A percentile compares a stretch with the other conserved stretches of the same genome.
Evolutionary conservation across 1,140 invertebrate genomes (phyloP).

Genomic region (Drosophila suzukii): DNA sequence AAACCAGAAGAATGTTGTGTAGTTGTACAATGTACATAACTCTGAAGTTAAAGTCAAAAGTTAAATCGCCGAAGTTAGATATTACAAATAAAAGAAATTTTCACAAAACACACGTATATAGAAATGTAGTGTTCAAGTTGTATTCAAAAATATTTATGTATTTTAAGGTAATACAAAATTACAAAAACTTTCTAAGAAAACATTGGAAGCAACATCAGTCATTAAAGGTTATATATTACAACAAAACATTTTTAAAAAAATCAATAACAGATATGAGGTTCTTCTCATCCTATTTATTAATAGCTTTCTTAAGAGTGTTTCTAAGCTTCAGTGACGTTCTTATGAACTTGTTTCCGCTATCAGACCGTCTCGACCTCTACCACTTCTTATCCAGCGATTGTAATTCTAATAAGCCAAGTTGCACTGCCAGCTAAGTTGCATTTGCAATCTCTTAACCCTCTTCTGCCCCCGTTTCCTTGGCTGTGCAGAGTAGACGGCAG

Average conservation of each 20-base stretch:
- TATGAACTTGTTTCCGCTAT: slow-evolving; percentile 4
- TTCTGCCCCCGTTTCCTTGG: slow-evolving; percentile 2
- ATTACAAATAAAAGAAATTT: too few relatives aligned
- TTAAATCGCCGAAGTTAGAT: too few relatives aligned
- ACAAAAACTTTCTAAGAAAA: too few relatives aligned
- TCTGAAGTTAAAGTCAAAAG: too few relatives aligned
- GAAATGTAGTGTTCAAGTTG: too few relatives aligned
- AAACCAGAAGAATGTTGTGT: too few relatives aligned
- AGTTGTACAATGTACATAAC: too few relatives aligned
- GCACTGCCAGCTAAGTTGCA: slow-evolving; percentile 28
- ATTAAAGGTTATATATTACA: too few relatives aligned
- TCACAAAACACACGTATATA: too few relatives aligned
- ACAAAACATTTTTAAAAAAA: not conserved
- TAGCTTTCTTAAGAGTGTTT: not conserved
- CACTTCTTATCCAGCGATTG: slow-evolving; percentile 18
- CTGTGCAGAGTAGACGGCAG: slow-evolving; percentile 19
- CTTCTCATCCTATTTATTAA: not conserved
- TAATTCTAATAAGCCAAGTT: slow-evolving; percentile 44
- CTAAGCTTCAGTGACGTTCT: not conserved
- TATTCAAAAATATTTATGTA: too few relatives aligned
- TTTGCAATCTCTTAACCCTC: slow-evolving; percentile 26
- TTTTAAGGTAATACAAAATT: too few relatives aligned
- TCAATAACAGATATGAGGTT: not conserved
- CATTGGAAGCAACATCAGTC: too few relatives aligned
- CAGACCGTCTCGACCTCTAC: slow-evolving; percentile 8